Evolutionary conservation across 1,140 invertebrate species (phyloP).

Genomic region (Caenorhabditis remanei): DNA sequence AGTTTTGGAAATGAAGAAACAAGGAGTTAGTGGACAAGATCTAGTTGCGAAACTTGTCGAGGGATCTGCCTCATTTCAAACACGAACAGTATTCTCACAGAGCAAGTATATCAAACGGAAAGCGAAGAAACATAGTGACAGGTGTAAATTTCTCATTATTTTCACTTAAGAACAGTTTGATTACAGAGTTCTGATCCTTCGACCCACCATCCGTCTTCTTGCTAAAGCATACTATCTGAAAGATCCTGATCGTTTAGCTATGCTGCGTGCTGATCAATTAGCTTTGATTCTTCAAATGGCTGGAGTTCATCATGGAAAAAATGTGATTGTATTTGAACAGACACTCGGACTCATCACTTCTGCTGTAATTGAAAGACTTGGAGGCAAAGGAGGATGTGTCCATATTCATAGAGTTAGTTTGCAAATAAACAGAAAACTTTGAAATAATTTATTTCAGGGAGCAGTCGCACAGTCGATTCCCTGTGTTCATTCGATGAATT

Average conservation of each 20-base stretch:
- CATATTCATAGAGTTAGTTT: conserved; percentile 49
- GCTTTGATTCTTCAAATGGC: conserved; percentile 59
- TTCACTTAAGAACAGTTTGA: neutral
- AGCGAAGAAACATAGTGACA: conserved; percentile 61
- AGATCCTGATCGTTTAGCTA: conserved; percentile 54
- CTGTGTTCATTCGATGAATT: conserved; percentile 60
- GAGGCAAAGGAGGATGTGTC: conserved; percentile 53
- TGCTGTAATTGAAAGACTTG: conserved; percentile 51
- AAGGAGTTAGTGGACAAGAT: conserved; percentile 17
- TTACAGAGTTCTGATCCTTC: conserved; percentile 50
- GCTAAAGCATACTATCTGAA: conserved; percentile 57
- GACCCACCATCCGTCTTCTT: conserved; percentile 59
- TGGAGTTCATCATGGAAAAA: conserved; percentile 44
- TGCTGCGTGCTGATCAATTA: conserved; percentile 48
- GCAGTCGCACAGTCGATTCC: conserved; percentile 56
- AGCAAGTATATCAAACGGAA: conserved; percentile 63
- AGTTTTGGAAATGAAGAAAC: conserved; percentile 58
- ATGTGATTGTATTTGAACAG: conserved; percentile 57
- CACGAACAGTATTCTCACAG: conserved; percentile 50
- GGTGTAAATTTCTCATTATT: conserved; percentile 14
- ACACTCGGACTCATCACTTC: conserved; percentile 53
- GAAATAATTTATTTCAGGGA: neutral
- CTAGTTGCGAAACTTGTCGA: conserved; percentile 61
- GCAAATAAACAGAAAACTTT: too few relatives aligned
- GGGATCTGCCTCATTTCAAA: conserved; percentile 57